These are phyloP conservation scores for Tokudaia tokunoshimensis DNA, from an alignment of 2,797 vertebrate genomes.

Conservation along the genomic window DNA sequence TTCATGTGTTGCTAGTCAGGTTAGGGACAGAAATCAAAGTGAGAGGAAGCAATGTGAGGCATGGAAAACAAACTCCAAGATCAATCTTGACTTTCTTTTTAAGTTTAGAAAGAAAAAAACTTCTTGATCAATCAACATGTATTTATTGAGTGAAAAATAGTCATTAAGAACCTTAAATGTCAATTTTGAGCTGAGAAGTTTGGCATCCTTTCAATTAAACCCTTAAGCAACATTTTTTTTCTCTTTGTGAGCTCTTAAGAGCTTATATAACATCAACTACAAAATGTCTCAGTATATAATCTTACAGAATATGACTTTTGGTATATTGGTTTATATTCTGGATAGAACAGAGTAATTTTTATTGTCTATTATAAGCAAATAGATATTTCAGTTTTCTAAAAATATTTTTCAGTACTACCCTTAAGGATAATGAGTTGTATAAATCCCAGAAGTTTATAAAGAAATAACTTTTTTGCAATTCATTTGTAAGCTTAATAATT, in stretches of 20 bases:
- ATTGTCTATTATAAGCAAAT: constrained; percentile 44
- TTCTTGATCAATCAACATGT: constrained; percentile 72
- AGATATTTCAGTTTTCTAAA: constrained; percentile 50
- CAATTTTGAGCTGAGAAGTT: constrained; percentile 76
- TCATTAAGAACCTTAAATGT: constrained; percentile 82
- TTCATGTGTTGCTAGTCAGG: constrained; percentile 75
- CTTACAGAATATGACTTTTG: constrained; percentile 8
- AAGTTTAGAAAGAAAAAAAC: constrained; percentile 68
- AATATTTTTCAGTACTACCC: background rate
- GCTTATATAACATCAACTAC: constrained; percentile 29
- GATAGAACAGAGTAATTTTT: background rate
- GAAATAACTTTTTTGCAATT: constrained; percentile 3
- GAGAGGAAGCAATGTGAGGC: constrained; percentile 47
- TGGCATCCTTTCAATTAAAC: constrained; percentile 72
- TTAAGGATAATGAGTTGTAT: background rate
- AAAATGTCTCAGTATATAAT: constrained; percentile 14
- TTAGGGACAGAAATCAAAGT: constrained; percentile 80
- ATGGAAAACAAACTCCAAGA: constrained; percentile 69
- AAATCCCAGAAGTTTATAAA: background rate
- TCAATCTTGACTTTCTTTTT: constrained; percentile 79
- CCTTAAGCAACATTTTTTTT: constrained; percentile 54
- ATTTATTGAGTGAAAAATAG: constrained; percentile 74
- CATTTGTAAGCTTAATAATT: background rate
- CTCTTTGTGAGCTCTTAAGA: constrained; percentile 3
- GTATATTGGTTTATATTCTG: background rate